Conservation (phyloP, 2,797 vertebrate genomes). For the Propithecus perrieri region DNA sequence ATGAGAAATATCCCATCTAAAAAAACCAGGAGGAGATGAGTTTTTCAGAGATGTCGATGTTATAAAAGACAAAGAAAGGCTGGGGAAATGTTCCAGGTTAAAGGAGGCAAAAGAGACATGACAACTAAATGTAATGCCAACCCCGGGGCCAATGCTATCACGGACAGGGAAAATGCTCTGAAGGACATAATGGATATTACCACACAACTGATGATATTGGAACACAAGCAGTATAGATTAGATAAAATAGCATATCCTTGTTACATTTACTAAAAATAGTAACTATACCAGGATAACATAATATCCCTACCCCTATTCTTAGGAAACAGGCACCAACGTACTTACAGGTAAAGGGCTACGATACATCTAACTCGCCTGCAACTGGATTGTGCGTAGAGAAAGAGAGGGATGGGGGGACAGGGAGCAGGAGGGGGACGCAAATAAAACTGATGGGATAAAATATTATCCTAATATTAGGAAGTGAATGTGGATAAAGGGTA, state of each 20-base stretch:
- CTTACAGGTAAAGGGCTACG: neutral
- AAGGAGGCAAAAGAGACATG: neutral
- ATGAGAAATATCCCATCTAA: neutral
- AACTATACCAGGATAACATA: neutral
- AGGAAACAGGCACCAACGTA: neutral
- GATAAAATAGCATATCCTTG: neutral
- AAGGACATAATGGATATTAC: neutral
- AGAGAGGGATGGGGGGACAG: neutral
- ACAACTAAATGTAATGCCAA: no score
- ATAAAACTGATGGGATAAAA: neutral
- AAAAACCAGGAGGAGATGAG: neutral
- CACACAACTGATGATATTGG: accelerated
- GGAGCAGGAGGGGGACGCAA: neutral
- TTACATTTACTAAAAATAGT: neutral
- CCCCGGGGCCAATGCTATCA: neutral
- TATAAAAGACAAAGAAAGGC: neutral
- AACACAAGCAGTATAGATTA: neutral
- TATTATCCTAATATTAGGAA: neutral
- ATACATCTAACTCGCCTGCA: neutral
- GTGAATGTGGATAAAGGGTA: neutral
- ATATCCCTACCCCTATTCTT: neutral
- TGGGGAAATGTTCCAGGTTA: neutral
- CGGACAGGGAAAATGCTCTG: neutral
- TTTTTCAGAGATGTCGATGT: neutral
- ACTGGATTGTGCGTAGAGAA: neutral